A percentile compares a stretch with the other conserved stretches of the same genome.
Evolutionary conservation across 2,113 vertebrate species (phyloP).

Genomic region (Pristiophorus japonicus): DNA sequence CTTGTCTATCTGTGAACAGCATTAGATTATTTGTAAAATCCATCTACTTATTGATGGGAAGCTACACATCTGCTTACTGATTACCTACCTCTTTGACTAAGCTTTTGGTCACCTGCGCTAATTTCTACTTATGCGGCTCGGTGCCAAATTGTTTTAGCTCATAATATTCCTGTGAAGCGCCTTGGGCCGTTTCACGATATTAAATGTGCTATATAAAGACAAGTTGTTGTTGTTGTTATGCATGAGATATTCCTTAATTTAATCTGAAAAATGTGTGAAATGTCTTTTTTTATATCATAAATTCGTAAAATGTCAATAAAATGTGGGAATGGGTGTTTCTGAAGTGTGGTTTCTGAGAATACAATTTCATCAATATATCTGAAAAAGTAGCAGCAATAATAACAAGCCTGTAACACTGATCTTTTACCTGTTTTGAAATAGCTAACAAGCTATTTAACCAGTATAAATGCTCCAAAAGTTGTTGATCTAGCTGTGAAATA

Average conservation of each 20-base stretch:
- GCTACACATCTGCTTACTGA: not conserved
- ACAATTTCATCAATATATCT: not conserved
- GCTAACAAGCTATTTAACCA: not conserved
- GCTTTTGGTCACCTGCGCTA: too few species aligned
- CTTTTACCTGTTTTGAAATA: not conserved
- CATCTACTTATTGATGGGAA: not conserved
- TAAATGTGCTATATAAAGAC: too few species aligned
- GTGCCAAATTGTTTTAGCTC: too few species aligned
- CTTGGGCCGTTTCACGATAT: too few species aligned
- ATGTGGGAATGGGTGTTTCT: not conserved
- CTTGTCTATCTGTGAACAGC: too few species aligned
- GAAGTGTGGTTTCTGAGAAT: not conserved
- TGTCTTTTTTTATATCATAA: not conserved
- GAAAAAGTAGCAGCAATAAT: not conserved
- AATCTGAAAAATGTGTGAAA: not conserved
- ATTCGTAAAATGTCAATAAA: not conserved
- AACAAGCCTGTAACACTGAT: not conserved
- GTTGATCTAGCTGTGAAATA: too few species aligned
- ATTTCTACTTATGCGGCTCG: too few species aligned
- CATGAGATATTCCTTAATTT: not conserved
- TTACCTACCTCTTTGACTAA: too few species aligned
- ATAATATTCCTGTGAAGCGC: too few species aligned
- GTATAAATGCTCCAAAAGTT: not conserved
- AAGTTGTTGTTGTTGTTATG: too few species aligned
- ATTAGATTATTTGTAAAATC: not conserved